Evolutionary conservation across 2,797 vertebrate species (phyloP), one percentile per base, ranked within the genome.

Genomic region (Coreius guichenoti): DNA sequence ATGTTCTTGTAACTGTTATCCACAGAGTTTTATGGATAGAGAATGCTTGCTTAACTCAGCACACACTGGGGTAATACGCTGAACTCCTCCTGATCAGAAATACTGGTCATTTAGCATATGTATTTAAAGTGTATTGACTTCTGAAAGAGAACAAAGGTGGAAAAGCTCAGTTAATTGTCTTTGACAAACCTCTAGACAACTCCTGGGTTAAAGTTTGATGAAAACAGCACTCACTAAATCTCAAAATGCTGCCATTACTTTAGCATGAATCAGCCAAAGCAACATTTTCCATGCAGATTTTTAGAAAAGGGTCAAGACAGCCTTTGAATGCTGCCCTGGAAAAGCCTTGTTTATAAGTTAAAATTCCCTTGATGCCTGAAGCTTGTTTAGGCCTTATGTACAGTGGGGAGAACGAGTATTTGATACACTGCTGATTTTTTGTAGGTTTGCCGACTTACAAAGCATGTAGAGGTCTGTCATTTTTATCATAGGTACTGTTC

Each of bases 1-100:
- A 79, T 82, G 70, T 80, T 81, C 47, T 86, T 56, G 86, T 81
- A 86, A 58, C 58, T 90, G 86, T 78, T 86, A 88, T 89, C 88
- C 87, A 63, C 31, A 54, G 47, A 85, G 88, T 85, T 56, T 14
- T 6, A 54, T 67, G 67, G 89, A 85, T 82, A 72, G 54, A 79
- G 49, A 84, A 88, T 51, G 0, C 26, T 78, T 82, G 23, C n/a
- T 36, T 70, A 17, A 11, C 83, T 75, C 29, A 17, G 39, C 26
- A 29, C 73, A 31, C 23, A 79, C 23, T 76, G 67, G 85, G 76
- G n/a, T 80, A 76, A 86, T 43, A 47, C 63, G 56, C 9, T 84
- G 36, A 86, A 81, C 70, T 83, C 80, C 11, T 17, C 43, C 78
- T 80, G 67, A 75, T 80, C 72, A 29, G 56, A 77, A 23, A 75